Base-by-base conservation (phyloP, 2,113 vertebrate species). In the Turdus rufiventris region DNA sequence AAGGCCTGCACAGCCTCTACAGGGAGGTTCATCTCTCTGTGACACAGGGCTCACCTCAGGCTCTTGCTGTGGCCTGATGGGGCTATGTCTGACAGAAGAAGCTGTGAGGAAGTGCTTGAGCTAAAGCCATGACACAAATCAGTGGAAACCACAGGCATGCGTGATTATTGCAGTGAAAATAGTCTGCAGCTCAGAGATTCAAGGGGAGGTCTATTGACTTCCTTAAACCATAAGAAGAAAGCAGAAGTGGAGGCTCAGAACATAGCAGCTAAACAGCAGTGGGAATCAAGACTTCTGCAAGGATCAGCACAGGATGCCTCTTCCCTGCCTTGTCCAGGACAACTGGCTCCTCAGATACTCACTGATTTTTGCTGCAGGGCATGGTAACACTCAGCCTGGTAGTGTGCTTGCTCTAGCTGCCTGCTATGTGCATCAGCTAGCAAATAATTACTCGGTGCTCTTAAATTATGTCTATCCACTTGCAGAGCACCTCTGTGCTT, bases 1-100 rank as follows among this genome's bases (percentile, higher is more conserved):
- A 70, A 70, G n/a, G n/a, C 9, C 28, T 61, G 58, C 28, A 18
- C 14, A 29, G 24, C 26, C 20, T 26, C 21, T 34, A 36, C 2
- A 1, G 1, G 4, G 23, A 8, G 18, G 8, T 40, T 93, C 0
- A 0, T 51, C 19, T 73, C 18, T 17, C 14, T 0, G 0, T 42
- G 50, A 34, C 36, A 81, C 8, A 9, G 50, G 23, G 18, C n/a
- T 42, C n/a, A 53, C 31, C 18, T 73, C 16, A 6, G 36, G 42
- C 51, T 79, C 1, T 1, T 3, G 9, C 19, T 56, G 33, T 65
- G 50, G 34, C 36, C 61, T 71, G 36, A 51, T n/a, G 24, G 62
- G 47, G 25, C 40, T 28, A 8, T 0, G 0, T 42, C 63, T 61
- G 74, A 40, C 33, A 28, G 40, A 82, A n/a, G 50, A 51, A 50